phyloP scores from a whole-genome alignment of 2,888 invertebrate species.

The Aquatica leii region DNA sequence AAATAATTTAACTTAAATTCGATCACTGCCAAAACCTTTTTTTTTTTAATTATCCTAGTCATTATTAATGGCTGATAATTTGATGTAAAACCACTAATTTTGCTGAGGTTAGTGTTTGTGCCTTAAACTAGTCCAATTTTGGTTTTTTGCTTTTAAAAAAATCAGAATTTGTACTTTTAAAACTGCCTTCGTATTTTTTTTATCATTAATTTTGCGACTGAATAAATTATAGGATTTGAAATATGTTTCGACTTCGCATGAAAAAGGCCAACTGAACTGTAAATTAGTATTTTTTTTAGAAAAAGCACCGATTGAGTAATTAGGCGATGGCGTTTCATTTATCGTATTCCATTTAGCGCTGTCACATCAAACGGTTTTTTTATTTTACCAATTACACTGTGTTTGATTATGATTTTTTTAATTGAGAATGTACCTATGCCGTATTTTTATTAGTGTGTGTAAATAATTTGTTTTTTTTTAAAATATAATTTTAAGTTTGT shows the following conservation, averaged over 20 bases:
- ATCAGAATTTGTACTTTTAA: neutral
- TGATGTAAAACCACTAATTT: neutral
- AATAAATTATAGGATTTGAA: neutral
- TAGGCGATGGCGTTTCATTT: too few species aligned
- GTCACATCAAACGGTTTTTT: too few species aligned
- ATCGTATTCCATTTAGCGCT: too few species aligned
- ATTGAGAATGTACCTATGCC: too few species aligned
- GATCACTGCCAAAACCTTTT: conserved; percentile 8
- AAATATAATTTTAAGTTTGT: too few species aligned
- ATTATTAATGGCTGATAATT: conserved; percentile 1
- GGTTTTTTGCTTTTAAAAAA: neutral
- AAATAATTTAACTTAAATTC: conserved; percentile 5
- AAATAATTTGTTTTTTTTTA: too few species aligned
- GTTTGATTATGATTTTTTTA: too few species aligned
- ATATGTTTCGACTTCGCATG: neutral
- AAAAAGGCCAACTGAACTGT: neutral
- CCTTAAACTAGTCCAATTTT: conserved; percentile 11
- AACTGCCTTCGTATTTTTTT: neutral
- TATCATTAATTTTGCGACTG: conserved; percentile 2
- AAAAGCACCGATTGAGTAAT: too few species aligned
- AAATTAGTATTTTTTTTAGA: conserved; percentile 11
- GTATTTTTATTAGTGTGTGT: too few species aligned
- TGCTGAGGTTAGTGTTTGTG: conserved; percentile 8
- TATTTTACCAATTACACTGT: too few species aligned
- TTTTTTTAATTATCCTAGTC: neutral